Conservation (phyloP, 2,888 invertebrate species). For the Drosophila robusta region DNA sequence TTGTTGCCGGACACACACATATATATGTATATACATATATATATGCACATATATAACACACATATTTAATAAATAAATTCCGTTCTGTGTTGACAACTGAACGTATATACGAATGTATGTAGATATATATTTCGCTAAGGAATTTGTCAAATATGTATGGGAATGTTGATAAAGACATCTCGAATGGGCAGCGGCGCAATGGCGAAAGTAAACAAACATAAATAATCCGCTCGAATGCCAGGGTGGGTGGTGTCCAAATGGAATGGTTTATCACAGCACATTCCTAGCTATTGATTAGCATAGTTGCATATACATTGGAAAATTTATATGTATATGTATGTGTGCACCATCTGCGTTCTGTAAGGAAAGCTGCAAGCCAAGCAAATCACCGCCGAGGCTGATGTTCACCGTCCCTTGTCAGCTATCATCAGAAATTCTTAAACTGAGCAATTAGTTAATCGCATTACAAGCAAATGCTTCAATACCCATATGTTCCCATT, state of each 20-base stretch:
- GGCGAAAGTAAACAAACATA: conserved; percentile 59
- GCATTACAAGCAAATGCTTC: neutral
- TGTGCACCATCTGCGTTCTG: neutral
- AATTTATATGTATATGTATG: neutral
- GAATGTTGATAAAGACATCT: conserved; percentile 63
- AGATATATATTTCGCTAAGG: conserved; percentile 24
- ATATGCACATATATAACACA: conserved; percentile 1
- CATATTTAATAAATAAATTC: conserved; percentile 64
- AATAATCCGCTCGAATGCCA: conserved; percentile 27
- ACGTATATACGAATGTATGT: conserved; percentile 19
- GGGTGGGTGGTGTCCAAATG: conserved; percentile 17
- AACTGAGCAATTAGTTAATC: conserved; percentile 38
- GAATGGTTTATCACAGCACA: conserved; percentile 45
- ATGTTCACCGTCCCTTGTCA: neutral
- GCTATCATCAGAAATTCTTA: conserved; percentile 16
- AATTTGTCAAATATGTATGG: conserved; percentile 65
- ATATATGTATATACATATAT: neutral
- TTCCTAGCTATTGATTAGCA: conserved; percentile 35
- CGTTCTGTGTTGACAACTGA: conserved; percentile 55
- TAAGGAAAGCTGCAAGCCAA: conserved; percentile 18
- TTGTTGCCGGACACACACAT: conserved; percentile 16
- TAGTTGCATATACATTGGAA: neutral
- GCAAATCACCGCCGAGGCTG: neutral
- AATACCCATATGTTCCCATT: neutral
- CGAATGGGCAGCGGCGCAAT: conserved; percentile 32